These are phyloP conservation scores for Scytalopus superciliaris DNA, from an alignment of 2,113 vertebrate species.

Conservation along the genomic window DNA sequence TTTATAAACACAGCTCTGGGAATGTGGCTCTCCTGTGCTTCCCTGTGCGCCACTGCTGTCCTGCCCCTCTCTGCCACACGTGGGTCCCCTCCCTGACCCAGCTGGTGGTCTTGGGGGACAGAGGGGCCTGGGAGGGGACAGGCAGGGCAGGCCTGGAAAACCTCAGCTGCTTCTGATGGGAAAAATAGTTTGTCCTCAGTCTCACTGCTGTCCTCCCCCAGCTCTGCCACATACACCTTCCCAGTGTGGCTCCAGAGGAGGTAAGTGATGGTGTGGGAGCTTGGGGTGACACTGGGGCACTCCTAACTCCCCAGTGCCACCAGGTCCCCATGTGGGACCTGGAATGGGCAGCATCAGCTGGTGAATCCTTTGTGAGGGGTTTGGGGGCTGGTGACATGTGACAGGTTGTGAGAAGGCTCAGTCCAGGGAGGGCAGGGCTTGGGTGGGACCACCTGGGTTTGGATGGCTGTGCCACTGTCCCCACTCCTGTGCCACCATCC, in stretches of 20 bases:
- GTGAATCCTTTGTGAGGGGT: neutral
- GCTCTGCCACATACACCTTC: neutral
- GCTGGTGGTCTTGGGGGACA: neutral
- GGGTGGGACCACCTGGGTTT: neutral
- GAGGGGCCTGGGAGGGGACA: neutral
- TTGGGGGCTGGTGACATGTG: neutral
- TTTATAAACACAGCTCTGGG: neutral
- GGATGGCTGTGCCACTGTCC: neutral
- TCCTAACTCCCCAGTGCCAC: neutral
- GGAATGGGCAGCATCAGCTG: neutral
- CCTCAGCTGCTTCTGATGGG: neutral
- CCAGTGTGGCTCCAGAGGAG: neutral
- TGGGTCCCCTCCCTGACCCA: neutral
- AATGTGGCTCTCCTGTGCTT: fast-evolving
- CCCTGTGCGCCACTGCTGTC: neutral
- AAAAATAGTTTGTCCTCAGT: neutral
- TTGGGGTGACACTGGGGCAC: fast-evolving
- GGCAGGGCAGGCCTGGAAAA: neutral
- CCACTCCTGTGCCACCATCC: neutral
- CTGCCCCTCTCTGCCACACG: neutral
- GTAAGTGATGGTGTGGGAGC: neutral
- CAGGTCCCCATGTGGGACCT: neutral
- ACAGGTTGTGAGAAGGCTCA: neutral
- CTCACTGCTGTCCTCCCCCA: fast-evolving
- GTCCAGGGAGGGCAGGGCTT: neutral